Conservation (phyloP, 2,113 vertebrate species). For the Hiodon tergisus region DNA sequence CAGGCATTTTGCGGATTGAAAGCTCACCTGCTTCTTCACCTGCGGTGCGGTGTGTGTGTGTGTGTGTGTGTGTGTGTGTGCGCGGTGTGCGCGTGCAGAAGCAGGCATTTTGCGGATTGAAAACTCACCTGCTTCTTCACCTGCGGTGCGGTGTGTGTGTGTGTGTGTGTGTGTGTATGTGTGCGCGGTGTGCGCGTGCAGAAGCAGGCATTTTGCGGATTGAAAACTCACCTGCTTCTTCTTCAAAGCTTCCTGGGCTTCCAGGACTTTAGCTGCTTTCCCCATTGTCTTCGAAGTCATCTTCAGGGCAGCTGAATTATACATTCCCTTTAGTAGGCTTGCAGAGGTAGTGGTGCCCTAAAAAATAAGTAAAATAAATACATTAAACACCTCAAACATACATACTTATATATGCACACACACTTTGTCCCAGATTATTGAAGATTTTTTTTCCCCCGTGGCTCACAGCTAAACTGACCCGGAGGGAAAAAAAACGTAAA, state of each 20-base stretch:
- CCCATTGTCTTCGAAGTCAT: constrained; percentile 70
- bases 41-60: too few species aligned
- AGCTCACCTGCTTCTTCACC: constrained; percentile 87
- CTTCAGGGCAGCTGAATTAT: constrained; percentile 71
- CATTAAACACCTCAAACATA: background rate
- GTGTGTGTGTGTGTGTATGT: too few species aligned
- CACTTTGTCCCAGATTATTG: too few species aligned
- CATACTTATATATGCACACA: too few species aligned
- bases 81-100: too few species aligned
- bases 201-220: constrained; percentile 1
- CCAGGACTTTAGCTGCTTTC: constrained; percentile 75
- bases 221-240: constrained; percentile 80
- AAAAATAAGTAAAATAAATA: background rate
- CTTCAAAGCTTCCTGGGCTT: constrained; percentile 86
- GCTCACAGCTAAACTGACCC: background rate
- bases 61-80: too few species aligned
- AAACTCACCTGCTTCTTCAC: constrained; percentile 86
- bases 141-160: too few species aligned
- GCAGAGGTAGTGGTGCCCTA: constrained; percentile 62
- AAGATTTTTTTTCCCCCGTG: background rate
- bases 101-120: background rate
- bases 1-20: background rate
- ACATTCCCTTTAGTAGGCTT: constrained; percentile 73
- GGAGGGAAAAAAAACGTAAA: background rate
- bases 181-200: background rate